Evolutionary conservation across 2,888 invertebrate genomes (phyloP), one percentile per base, ranked within the genome.

Genomic region (Myathropa florea): DNA sequence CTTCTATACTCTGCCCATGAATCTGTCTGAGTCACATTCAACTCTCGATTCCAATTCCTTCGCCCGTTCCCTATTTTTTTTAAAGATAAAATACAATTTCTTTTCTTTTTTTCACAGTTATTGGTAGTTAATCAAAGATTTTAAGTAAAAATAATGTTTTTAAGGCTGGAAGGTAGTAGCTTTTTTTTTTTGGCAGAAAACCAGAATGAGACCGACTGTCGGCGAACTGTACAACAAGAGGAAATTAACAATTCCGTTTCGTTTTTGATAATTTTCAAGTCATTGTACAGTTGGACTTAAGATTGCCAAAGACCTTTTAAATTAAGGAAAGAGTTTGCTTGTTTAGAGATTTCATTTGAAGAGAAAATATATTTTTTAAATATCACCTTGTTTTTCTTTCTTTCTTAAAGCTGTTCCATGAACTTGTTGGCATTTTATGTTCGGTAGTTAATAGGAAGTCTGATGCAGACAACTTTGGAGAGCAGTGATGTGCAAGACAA

Each of bases 211-310:
- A 46, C 46, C 46, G 18, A 2, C 18, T 46, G 23, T 10, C 1
- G 1, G 9, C 18, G 30, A 82, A 82, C 64, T 64, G 57, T 39
- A 63, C 75, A 80, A 80, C 80, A 81, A 81, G 12, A 64, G 30
- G 63, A 70, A 76, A 60, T 82, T 70, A 26, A 3, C 6, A 28
- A 33, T 36, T 33, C 18, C 14, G 53, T n/a, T 12, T 39, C n/a
- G 57, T 18, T 46, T 21, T 18, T n/a, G 10, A 6, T 30, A 70
- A 68, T 70, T 70, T 26, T 75, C 64, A 67, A 46, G 68, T 84
- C 57, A 14, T 81, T 84, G 65, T 61, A 39, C 64, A 70, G 68
- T 80, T 75, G 14, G 30, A 53, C 24, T 7, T 26, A 33, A 14
- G 10, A 4, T 26, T 12, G 3, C 30, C 21, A 24, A 12, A 39